Percentiles rank a stretch among this genome's conserved stretches.
These are phyloP conservation scores for Pectinophora gossypiella DNA, from an alignment of 1,140 invertebrate species.

Conservation along the genomic window DNA sequence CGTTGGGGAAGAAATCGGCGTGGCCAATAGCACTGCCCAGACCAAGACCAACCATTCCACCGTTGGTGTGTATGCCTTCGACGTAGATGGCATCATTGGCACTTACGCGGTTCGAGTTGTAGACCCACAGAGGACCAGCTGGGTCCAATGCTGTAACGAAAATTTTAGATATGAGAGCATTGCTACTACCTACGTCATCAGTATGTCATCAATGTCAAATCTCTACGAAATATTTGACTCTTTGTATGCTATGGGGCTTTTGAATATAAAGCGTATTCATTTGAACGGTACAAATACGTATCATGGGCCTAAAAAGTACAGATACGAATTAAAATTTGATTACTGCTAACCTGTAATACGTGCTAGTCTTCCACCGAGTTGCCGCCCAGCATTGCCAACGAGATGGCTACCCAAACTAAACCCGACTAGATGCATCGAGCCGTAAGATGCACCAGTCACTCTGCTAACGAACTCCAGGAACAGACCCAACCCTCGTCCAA, in stretches of 20 bases:
- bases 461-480: conserved; percentile 68
- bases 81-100: conserved; percentile 77
- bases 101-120: conserved; percentile 67
- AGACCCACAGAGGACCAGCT: conserved; percentile 78
- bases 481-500: conserved; percentile 55
- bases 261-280: no score
- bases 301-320: no score
- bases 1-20: conserved; percentile 87
- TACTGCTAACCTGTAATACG: conserved; percentile 35
- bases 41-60: conserved; percentile 73
- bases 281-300: no score
- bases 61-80: conserved; percentile 85
- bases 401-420: conserved; percentile 92
- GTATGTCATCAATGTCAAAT: no score
- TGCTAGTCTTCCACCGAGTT: conserved; percentile 32
- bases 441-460: conserved; percentile 29
- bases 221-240: no score
- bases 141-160: conserved; percentile 79
- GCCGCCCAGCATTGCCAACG: conserved; percentile 84
- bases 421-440: conserved; percentile 88
- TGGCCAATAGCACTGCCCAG: conserved; percentile 73
- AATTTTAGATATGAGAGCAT: no score
- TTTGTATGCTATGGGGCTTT: no score
- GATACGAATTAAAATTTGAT: no score
- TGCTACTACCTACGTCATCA: no score